Base-by-base conservation (phyloP, 2,797 vertebrate genomes). In the Bovichtus diacanthus region DNA sequence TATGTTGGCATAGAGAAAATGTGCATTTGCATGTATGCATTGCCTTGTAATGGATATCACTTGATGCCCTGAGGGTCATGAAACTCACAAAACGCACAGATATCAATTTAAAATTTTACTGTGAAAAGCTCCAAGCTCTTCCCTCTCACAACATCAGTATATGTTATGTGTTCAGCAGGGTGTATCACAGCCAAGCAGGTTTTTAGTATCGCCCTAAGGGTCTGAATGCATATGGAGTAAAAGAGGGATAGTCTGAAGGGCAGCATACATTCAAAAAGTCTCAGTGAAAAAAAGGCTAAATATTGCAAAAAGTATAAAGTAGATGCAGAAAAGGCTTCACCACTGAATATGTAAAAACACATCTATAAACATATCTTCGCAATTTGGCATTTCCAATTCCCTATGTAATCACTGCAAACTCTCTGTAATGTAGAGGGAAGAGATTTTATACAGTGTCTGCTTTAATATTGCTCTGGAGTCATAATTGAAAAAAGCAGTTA, bases 31-130 rank as follows among this genome's bases (percentile, higher is more conserved):
- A 56, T 21, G n/a, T 18, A 41, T 41, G 29, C 21, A 36, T 55
- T 31, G 3, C 3, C 41, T 50, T 49, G 1, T 23, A 66, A 47
- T 38, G 9, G 6, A 0, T 29, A 44, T 27, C 2, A 12, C 50
- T 44, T 46, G 29, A 50, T 15, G n/a, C n/a, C 27, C 12, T 4
- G 8, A 29, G 21, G 19, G 10, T 50, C 25, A 43, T 49, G 5
- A 44, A 38, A 68, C 21, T 36, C 25, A 34, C 27, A 59, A 18
- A 61, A 55, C 5, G 13, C 8, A 46, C 9, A 36, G 5, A 41
- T 71, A 54, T 76, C 9, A 10, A 18, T 49, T 54, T 83, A 8
- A 59, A 10, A 49, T 49, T 41, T 62, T 18, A 21, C 9, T 38
- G 39, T 25, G 5, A 47, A 76, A 59, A 53, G 46, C 36, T 59